A percentile compares a stretch with the other conserved stretches of the same genome.
These are phyloP conservation scores for Cepaea hortensis DNA, from an alignment of 2,888 invertebrate genomes.

Conservation along the genomic window DNA sequence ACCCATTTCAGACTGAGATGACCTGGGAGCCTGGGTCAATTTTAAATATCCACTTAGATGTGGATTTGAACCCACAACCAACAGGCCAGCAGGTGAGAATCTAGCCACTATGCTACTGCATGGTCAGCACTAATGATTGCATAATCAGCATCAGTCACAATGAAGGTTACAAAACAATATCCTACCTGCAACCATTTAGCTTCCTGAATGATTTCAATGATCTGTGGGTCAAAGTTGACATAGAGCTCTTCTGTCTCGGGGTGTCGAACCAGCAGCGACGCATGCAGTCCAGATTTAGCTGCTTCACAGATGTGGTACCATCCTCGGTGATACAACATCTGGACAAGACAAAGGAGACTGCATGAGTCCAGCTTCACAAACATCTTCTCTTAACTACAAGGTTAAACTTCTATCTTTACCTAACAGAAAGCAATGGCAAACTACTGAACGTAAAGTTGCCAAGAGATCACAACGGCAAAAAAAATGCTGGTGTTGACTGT, in stretches of 20 bases:
- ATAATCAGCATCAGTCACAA: no score
- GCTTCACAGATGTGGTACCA: slow-evolving; percentile 75
- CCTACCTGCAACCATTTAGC: slow-evolving; percentile 73
- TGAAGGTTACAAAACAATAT: neutral
- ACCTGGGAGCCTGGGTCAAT: no score
- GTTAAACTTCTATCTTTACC: neutral
- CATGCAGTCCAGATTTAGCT: slow-evolving; percentile 72
- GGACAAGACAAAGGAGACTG: neutral
- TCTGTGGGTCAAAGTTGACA: slow-evolving; percentile 76
- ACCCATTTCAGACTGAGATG: no score
- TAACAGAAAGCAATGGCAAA: neutral
- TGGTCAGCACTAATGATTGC: no score
- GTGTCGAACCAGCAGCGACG: slow-evolving; percentile 80
- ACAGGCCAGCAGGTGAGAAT: no score
- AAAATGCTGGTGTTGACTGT: no score
- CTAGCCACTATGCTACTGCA: no score
- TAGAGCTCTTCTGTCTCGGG: slow-evolving; percentile 72
- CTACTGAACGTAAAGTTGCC: no score
- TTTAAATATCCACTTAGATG: no score
- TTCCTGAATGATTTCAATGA: slow-evolving; percentile 76
- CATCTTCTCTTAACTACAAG: neutral
- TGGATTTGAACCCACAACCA: no score
- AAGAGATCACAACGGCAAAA: no score
- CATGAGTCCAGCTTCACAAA: neutral
- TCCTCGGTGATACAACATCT: slow-evolving; percentile 76